Base-by-base conservation (phyloP, 1,140 invertebrate species). In the Drosophila varians region DNA sequence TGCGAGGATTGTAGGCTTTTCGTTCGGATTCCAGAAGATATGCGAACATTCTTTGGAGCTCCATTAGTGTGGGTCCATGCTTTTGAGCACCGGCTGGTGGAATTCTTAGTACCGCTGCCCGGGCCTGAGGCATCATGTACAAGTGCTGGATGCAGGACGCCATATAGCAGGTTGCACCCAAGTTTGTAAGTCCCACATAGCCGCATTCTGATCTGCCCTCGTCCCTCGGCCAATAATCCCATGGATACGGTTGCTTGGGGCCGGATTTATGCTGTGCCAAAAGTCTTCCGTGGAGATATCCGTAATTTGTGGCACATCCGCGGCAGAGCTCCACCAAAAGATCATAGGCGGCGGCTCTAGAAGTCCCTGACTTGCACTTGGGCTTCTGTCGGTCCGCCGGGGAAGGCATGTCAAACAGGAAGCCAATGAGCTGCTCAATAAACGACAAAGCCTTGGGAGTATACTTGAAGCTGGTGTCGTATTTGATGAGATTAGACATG, bases 221-320 rank as follows among this genome's bases (percentile, higher is more conserved):
- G 83, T 99, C 98, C 64, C 97, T 96, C 1, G 98, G 98, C 98
- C 98, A 98, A 91, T 98, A 98, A 91, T 99, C 98, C 97, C 97
- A 98, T 0, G 97, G 96, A 92, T 98, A 97, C 0, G 96, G 94
- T 2, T 95, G 94, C 84, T 96, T 95, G 0, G 95, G 94, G 38
- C 96, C 94, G 53, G 96, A 96, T 74, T 95, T 95, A 91, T 98
- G 97, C 87, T 98, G 97, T 2, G 94, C 93, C 74, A 98, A 91
- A 12, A 98, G 92, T 64, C 96, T 96, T 19, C 95, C 93, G 72
- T 98, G 96, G 1, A 98, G 92, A 51, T 96, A 93, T 70, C 93
- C 94, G 84, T 97, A 98, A 92, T 98, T 98, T n/a, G 96, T 95
- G 0, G 96, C 94, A 42, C 95, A 94, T 16, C 95, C 95, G 84